Base-by-base conservation (phyloP, 2,797 vertebrate genomes). In the Buphagus erythrorhynchus region DNA sequence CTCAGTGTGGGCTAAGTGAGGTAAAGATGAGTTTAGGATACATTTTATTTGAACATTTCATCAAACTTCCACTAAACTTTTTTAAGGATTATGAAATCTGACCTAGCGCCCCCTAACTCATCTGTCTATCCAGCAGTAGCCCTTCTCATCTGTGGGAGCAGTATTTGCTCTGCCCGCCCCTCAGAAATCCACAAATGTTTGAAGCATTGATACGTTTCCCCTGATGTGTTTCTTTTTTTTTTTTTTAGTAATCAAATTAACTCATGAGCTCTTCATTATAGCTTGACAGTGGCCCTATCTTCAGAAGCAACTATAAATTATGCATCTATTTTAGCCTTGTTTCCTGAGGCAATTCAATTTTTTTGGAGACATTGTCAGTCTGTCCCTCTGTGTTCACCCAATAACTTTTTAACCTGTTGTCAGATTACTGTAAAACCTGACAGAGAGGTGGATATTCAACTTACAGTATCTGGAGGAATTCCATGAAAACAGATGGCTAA, bases 401-500 rank as follows among this genome's bases (percentile, higher is more conserved):
- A 7, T 25, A 74, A 51, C 65, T 92, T 83, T 65, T 71, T 74
- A 93, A 80, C 57, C 33, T 42, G 13, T 76, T 73, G 35, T 76
- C 46, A 58, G 46, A 35, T 68, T 52, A 52, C 36, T n/a, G 40
- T 67, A 59, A 72, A 86, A 31, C 65, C 61, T 88, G 65, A 40
- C 54, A 77, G n/a, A 38, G 57, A 28, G 9, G 67, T 46, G 48
- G 65, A 52, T 57, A 72, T 35, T 40, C 15, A 35, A 5, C 52
- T 79, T 54, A 42, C 2, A 84, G 17, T 84, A 66, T 84, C 66
- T 90, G 88, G 80, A 90, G 49, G 51, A 82, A 90, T 92, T 88
- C 67, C 82, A 73, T 58, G 29, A 28, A 80, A 92, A 38, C 82
- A 92, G 91, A 76, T 86, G 86, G 75, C 75, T 93, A 90, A 92